Evolutionary conservation across 2,888 invertebrate species (phyloP), one percentile per base, ranked within the genome.

Genomic region (Vandiemenella viatica): DNA sequence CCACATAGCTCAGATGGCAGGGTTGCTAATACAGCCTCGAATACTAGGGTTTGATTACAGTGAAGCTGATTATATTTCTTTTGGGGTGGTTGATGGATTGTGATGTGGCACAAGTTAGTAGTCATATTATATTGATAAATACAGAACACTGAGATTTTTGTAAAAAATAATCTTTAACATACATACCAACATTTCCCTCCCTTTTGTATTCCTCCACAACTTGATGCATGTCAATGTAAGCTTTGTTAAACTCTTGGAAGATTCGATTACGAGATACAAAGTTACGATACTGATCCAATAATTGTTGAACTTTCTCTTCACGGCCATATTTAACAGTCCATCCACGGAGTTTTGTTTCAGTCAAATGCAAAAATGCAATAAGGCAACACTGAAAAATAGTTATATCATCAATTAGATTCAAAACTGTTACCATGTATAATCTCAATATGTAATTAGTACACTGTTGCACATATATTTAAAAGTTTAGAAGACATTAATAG

Each of bases 201-300:
- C 81, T 76, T 67, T 88, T 89, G 61, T 90, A 91, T 61, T 90
- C 89, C 45, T 89, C 87, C 21, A 86, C 83, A 37, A 91, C 90
- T 65, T 88, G 86, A 66, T 89, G 88, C 78, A 92, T 90, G 63
- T 91, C 91, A 49, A 85, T 74, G 62, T 83, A 90, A 32, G 91
- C 91, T 69, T 88, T 84, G 63, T 89, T 88, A 63, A 91, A 91
- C 68, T 91, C 91, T 68, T 90, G 89, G 74, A 91, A 91, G 60
- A 91, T 88, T 68, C 87, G 82, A 67, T 90, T 89, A 59, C 83
- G 80, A n/a, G 88, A 87, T 37, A 91, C 89, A 65, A 91, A 91
- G 70, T 88, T 89, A 60, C 85, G 79, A 62, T 91, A 91, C 63
- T 91, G 89, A 57, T 89, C 87, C 64, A 91, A 67, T 64, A 89